Conservation (phyloP, 2,888 invertebrate species). For the Synergus itoensis region DNA sequence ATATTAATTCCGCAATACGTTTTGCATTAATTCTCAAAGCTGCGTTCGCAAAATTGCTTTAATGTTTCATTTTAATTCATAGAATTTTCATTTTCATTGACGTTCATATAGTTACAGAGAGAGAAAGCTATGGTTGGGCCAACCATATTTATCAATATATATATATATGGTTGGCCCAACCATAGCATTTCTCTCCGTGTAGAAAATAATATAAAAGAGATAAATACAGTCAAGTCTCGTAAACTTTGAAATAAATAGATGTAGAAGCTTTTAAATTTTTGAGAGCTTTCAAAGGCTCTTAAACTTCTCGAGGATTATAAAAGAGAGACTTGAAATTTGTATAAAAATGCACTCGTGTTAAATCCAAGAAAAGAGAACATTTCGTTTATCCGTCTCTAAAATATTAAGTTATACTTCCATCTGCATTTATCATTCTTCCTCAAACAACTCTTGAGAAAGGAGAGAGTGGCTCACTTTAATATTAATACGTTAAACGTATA, state of each 20-base stretch:
- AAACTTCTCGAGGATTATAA: slow-evolving; percentile 9
- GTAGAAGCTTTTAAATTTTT: background rate
- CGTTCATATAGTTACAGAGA: background rate
- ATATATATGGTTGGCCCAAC: too few species aligned
- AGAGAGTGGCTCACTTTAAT: slow-evolving; percentile 35
- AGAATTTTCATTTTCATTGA: background rate
- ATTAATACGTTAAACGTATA: slow-evolving; percentile 30
- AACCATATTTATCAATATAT: too few species aligned
- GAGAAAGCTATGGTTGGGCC: too few species aligned
- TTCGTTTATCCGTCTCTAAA: slow-evolving; percentile 29
- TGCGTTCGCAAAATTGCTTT: background rate
- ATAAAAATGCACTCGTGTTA: slow-evolving; percentile 13
- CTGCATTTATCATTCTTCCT: slow-evolving; percentile 31
- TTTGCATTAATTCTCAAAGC: background rate
- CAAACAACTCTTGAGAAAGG: slow-evolving; percentile 21
- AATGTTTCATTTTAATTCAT: background rate
- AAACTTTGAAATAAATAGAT: background rate
- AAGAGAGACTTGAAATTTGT: slow-evolving; percentile 14
- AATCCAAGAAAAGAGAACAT: slow-evolving; percentile 21
- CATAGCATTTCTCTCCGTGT: too few species aligned
- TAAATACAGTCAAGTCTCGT: background rate
- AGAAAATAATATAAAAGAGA: background rate
- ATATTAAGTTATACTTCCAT: slow-evolving; percentile 40
- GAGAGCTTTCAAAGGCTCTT: slow-evolving; percentile 2
- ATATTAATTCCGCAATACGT: background rate